phyloP scores from a whole-genome alignment of 2,888 invertebrate genomes.

The Boloria selene region DNA sequence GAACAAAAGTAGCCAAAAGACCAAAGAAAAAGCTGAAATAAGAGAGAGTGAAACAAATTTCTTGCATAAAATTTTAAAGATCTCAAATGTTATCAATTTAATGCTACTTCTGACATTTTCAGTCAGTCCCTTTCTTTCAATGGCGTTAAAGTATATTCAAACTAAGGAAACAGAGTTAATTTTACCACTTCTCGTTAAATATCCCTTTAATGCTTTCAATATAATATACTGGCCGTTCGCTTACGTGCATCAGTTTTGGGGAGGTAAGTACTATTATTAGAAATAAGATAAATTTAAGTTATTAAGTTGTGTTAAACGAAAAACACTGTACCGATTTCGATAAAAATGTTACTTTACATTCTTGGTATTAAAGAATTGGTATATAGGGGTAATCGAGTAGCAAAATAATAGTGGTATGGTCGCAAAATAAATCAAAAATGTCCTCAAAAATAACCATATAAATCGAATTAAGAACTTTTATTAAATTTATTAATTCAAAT shows the following conservation, averaged over 20 bases:
- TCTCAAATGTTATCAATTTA: slow-evolving; percentile 48
- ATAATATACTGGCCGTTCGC: slow-evolving; percentile 57
- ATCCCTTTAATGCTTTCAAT: slow-evolving; percentile 60
- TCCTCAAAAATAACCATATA: too few species aligned
- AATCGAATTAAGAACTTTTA: too few species aligned
- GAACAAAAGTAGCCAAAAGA: not conserved
- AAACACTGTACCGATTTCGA: not conserved
- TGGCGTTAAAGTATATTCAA: slow-evolving; percentile 50
- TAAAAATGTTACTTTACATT: too few species aligned
- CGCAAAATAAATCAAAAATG: too few species aligned
- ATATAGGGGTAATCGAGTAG: too few species aligned
- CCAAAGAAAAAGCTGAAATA: slow-evolving; percentile 31
- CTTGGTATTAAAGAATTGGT: too few species aligned
- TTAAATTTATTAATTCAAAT: too few species aligned
- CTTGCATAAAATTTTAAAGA: slow-evolving; percentile 49
- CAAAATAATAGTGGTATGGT: too few species aligned
- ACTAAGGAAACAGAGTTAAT: slow-evolving; percentile 50
- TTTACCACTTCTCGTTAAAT: slow-evolving; percentile 56
- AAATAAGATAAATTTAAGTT: too few species aligned
- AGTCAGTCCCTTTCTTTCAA: slow-evolving; percentile 50
- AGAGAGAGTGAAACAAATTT: slow-evolving; percentile 46
- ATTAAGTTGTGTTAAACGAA: too few species aligned
- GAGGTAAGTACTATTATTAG: slow-evolving; percentile 49
- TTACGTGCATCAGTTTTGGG: slow-evolving; percentile 59
- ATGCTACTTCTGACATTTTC: slow-evolving; percentile 48